Conservation (phyloP, 2,888 invertebrate species). For the Apamea sordens region DNA sequence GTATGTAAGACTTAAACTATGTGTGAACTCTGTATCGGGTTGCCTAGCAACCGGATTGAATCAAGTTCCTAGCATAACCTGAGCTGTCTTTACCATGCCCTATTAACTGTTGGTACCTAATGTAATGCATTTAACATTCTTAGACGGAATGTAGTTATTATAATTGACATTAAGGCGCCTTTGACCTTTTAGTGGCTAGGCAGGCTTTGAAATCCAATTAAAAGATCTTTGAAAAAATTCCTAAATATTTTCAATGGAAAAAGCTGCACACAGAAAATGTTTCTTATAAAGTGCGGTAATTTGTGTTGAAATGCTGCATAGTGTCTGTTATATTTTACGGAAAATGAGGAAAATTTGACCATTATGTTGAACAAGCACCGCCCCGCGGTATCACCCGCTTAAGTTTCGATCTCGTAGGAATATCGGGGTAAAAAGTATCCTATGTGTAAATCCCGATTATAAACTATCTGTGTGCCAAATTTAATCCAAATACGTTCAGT, state of each 20-base stretch:
- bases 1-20: constrained; percentile 34
- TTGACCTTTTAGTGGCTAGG: neutral
- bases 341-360: neutral
- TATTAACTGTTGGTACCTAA: neutral
- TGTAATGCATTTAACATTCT: neutral
- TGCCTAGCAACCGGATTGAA: constrained; percentile 22
- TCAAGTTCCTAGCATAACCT: constrained; percentile 29
- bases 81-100: neutral
- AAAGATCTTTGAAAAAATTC: neutral
- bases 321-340: neutral
- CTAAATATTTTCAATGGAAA: neutral
- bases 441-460: too few species aligned
- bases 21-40: constrained; percentile 31
- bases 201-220: neutral
- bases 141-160: neutral
- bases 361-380: neutral
- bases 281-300: neutral
- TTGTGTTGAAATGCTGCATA: neutral
- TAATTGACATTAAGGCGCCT: neutral
- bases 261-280: neutral
- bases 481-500: too few species aligned
- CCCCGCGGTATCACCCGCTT: too few species aligned
- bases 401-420: too few species aligned
- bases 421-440: too few species aligned
- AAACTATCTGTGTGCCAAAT: too few species aligned